Percentiles rank a stretch among this genome's conserved stretches.
These are phyloP conservation scores for Pimephales promelas DNA, from an alignment of 2,113 vertebrate species.

Conservation along the genomic window DNA sequence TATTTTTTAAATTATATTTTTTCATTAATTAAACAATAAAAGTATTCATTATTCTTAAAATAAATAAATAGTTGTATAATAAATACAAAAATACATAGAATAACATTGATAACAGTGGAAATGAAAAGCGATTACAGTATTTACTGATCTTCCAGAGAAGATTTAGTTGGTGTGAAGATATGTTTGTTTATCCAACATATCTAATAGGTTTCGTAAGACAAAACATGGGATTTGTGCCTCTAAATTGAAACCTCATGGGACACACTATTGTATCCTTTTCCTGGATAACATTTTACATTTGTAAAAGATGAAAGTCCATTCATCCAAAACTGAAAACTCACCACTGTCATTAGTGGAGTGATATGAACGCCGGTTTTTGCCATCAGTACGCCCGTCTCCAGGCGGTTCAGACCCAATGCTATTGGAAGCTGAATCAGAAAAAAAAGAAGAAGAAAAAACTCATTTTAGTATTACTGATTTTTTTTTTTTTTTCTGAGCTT, in stretches of 20 bases:
- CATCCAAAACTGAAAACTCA: conserved; percentile 26
- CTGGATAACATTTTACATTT: not conserved
- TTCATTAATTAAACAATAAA: too few species aligned
- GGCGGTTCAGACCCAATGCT: conserved; percentile 29
- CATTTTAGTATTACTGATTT: conserved; percentile 2
- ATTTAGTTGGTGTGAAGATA: not conserved
- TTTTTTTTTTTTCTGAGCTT: conserved; percentile 8
- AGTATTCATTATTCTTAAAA: not conserved
- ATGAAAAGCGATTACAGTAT: not conserved
- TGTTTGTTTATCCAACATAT: not conserved
- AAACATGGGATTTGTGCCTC: not conserved
- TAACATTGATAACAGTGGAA: not conserved
- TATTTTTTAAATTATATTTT: too few species aligned
- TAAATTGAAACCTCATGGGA: not conserved
- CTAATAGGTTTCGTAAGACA: not conserved
- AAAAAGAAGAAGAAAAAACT: not conserved
- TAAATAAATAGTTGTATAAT: not conserved
- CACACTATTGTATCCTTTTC: not conserved
- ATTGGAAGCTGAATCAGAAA: conserved; percentile 39
- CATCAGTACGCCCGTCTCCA: not conserved
- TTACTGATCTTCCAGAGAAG: not conserved
- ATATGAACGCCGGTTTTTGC: conserved; percentile 4
- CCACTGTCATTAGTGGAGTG: conserved; percentile 20
- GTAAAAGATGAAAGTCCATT: not conserved
- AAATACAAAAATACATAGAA: not conserved